phyloP scores from a whole-genome alignment of 2,888 invertebrate genomes.

The Adineta ricciae region DNA sequence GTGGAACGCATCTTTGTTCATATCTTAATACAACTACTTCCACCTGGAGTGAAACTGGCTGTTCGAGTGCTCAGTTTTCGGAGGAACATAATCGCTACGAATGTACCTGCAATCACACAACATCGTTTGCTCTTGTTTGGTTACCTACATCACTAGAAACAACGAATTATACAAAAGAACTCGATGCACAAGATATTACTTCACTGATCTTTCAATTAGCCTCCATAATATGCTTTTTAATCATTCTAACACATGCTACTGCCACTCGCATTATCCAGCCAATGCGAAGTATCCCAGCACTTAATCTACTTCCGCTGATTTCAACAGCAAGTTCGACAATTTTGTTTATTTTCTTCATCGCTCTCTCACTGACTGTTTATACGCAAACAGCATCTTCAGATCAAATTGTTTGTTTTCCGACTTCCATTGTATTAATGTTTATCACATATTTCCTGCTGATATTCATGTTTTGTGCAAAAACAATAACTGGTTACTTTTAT shows the following conservation, averaged over 20 bases:
- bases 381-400: neutral
- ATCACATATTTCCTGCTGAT: neutral
- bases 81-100: neutral
- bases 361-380: neutral
- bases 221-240: neutral
- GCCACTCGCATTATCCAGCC: neutral
- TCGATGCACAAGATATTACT: neutral
- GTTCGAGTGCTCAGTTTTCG: neutral
- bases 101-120: neutral
- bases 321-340: neutral
- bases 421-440: neutral
- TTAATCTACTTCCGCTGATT: slow-evolving; percentile 6
- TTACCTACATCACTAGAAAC: neutral
- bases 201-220: neutral
- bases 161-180: neutral
- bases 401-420: neutral
- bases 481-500: neutral
- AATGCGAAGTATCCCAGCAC: neutral
- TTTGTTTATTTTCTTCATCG: neutral
- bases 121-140: neutral
- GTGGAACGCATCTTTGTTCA: neutral
- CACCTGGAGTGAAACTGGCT: neutral
- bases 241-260: neutral
- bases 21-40: neutral
- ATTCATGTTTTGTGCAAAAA: neutral